Evolutionary conservation across 1,140 invertebrate genomes (phyloP).

Genomic region (Dendrolimus punctatus): DNA sequence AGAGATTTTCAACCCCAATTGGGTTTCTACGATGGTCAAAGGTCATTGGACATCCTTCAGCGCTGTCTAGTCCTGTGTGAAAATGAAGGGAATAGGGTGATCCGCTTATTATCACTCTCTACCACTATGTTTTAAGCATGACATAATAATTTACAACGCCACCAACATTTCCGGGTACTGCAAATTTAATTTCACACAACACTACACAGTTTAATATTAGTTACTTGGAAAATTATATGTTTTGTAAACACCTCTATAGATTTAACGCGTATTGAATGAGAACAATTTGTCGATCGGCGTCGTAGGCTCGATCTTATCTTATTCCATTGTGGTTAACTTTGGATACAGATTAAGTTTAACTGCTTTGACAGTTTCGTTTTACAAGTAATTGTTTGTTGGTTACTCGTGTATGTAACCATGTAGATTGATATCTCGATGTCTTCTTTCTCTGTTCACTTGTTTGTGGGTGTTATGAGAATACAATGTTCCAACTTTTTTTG

Average conservation of each 20-base stretch:
- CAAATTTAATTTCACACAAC: constrained; percentile 57
- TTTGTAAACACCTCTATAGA: constrained; percentile 54
- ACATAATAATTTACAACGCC: too few species aligned
- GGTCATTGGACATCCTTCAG: too few species aligned
- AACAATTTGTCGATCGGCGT: constrained; percentile 57
- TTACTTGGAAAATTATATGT: constrained; percentile 50
- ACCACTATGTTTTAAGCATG: too few species aligned
- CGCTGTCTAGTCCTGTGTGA: too few species aligned
- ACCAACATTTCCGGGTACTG: neutral
- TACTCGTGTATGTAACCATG: constrained; percentile 10
- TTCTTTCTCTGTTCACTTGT: constrained; percentile 4
- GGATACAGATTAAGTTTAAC: constrained; percentile 34
- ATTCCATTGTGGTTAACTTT: constrained; percentile 36
- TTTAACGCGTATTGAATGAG: constrained; percentile 31
- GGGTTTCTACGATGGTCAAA: too few species aligned
- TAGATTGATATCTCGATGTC: constrained; percentile 9
- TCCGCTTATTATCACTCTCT: too few species aligned
- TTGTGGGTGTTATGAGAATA: constrained; percentile 11
- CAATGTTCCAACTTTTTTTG: too few species aligned
- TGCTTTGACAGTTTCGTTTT: constrained; percentile 26
- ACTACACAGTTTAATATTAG: constrained; percentile 34
- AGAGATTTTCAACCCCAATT: too few species aligned
- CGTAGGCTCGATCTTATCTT: constrained; percentile 54
- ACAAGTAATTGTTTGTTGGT: constrained; percentile 17
- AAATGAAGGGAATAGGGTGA: too few species aligned